Evolutionary conservation across 2,797 vertebrate species (phyloP).

Genomic region (Ptychadena robeensis): DNA sequence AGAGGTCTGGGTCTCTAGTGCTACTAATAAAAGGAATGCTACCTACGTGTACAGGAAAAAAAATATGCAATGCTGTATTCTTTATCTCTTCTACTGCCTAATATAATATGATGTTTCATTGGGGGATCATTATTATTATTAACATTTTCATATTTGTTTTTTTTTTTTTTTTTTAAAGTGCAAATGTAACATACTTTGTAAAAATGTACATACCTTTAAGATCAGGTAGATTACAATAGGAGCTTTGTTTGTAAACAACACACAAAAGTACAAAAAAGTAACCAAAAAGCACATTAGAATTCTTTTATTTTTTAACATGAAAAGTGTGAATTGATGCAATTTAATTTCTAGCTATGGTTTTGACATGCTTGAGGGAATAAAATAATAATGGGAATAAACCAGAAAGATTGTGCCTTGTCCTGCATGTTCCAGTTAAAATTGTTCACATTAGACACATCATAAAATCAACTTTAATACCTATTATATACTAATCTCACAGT

Average conservation of each 20-base stretch:
- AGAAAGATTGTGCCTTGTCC: constrained; percentile 44
- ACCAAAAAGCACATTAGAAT: not conserved
- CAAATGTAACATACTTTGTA: no score
- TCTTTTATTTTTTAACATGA: constrained; percentile 13
- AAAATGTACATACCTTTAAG: no score
- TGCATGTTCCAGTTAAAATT: constrained; percentile 53
- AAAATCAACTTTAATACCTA: constrained; percentile 58
- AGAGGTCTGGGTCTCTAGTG: no score
- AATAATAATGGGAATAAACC: constrained; percentile 52
- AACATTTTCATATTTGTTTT: no score
- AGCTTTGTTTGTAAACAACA: not conserved
- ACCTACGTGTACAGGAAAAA: no score
- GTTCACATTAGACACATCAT: constrained; percentile 54
- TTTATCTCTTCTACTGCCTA: no score
- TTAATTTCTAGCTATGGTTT: constrained; percentile 27
- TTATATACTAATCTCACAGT: constrained; percentile 55
- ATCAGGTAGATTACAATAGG: no score
- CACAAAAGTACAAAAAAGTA: not conserved
- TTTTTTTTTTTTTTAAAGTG: no score
- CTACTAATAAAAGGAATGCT: no score
- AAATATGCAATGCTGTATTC: no score
- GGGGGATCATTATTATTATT: no score
- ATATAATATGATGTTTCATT: no score
- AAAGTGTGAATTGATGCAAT: constrained; percentile 34
- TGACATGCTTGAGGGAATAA: constrained; percentile 57